Conservation (phyloP, 2,888 invertebrate genomes). For the Lithosia quadra region DNA sequence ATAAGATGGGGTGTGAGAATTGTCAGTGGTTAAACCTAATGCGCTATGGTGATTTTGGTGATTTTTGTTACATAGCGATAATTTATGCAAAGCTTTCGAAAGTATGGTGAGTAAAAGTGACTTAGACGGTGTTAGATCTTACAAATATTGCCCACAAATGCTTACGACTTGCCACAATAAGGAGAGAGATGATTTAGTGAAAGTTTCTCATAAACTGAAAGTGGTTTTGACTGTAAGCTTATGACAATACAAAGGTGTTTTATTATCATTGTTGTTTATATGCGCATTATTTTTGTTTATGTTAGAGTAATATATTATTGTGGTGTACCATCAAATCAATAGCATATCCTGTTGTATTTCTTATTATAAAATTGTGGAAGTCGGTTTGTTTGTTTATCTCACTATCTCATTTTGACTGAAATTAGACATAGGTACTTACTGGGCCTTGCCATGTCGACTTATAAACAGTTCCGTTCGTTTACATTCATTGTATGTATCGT, state of each 20-base stretch:
- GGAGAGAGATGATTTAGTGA: not conserved
- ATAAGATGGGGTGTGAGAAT: conserved; percentile 49
- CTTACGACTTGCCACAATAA: not conserved
- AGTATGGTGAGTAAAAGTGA: conserved; percentile 37
- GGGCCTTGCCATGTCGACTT: no score
- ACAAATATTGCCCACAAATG: not conserved
- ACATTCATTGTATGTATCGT: no score
- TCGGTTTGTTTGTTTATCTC: no score
- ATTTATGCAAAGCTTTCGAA: conserved; percentile 36
- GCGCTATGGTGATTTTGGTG: conserved; percentile 29
- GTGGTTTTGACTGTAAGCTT: not conserved
- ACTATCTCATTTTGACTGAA: no score
- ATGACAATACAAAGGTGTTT: not conserved
- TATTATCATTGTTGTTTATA: not conserved
- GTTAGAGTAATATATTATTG: not conserved
- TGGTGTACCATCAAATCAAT: no score
- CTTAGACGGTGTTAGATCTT: not conserved
- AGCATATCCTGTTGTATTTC: no score
- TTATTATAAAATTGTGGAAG: no score
- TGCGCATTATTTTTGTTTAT: not conserved
- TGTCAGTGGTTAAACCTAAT: conserved; percentile 19
- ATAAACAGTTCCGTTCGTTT: no score
- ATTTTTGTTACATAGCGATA: conserved; percentile 35
- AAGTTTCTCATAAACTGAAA: conserved; percentile 5
- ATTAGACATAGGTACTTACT: no score